Evolutionary conservation across 2,888 invertebrate species (phyloP), one percentile per base, ranked within the genome.

Genomic region (Callinectes sapidus): DNA sequence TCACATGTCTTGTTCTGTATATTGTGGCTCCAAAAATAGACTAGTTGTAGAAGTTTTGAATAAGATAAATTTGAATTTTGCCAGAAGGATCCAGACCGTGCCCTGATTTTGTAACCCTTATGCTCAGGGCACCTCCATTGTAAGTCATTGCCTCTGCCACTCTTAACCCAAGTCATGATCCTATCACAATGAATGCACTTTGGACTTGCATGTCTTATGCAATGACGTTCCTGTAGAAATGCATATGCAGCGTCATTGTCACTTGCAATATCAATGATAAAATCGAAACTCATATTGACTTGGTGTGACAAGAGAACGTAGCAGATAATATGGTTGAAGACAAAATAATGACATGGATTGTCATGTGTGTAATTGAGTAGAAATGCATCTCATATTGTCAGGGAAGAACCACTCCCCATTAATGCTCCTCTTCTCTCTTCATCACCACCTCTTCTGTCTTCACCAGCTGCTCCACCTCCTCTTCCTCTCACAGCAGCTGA

Each of bases 121-220:
- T 71, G 71, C 18, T 18, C n/a, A 28, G 71, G n/a, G 71, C 71
- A 71, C 71, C 71, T 71, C 71, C 71, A 71, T 28, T 2, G 2
- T 1, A 28, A 71, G 10, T 28, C 28, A 1, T 1, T 71, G 71
- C 71, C 71, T 6, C 28, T 28, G 10, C 71, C 71, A 28, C n/a
- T 28, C 71, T n/a, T 71, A 18, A 71, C n/a, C 71, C 71, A 71
- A 28, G 71, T 71, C 71, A 71, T n/a, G 10, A 28, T 2, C 71
- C 28, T 71, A n/a, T 71, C 71, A 71, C 71, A 71, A 5, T 2
- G 2, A 71, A n/a, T 71, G 28, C 71, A 71, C n/a, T 71, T 71
- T 71, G 71, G 71, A 71, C 28, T n/a, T 10, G 71, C n/a, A n/a
- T n/a, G 71, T 71, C 71, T 71, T n/a, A 71, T 71, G 28, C 71